Evolutionary conservation across 92 coral and sea anemone genomes (phyloP).

Genomic region (Heliopora coerulea): DNA sequence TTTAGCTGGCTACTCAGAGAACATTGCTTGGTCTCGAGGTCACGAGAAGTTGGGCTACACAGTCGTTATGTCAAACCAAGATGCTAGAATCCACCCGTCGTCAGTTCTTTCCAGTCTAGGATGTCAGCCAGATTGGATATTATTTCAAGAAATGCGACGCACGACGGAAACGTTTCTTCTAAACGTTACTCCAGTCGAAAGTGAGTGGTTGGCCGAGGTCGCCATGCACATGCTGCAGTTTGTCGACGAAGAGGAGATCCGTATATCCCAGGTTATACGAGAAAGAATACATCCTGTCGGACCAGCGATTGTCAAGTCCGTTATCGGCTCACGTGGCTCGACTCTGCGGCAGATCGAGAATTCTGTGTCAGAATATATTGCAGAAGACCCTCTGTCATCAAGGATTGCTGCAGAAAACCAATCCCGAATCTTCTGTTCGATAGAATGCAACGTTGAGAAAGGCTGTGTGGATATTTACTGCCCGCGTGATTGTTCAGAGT

Average conservation of each 20-base stretch:
- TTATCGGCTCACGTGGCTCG: constrained; percentile 19
- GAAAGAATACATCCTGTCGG: constrained; percentile 1
- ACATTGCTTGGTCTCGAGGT: constrained; percentile 77
- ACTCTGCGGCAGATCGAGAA: constrained; percentile 22
- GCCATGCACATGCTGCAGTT: constrained; percentile 42
- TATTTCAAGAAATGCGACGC: constrained; percentile 74
- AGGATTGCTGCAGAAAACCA: no score
- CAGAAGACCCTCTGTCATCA: no score
- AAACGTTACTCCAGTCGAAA: constrained; percentile 76
- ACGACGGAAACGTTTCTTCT: constrained; percentile 70
- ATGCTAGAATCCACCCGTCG: constrained; percentile 82
- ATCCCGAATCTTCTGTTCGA: background rate
- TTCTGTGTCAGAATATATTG: constrained; percentile 7
- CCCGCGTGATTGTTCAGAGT: background rate
- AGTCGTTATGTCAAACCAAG: constrained; percentile 54
- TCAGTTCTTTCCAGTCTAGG: no score
- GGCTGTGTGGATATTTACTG: constrained; percentile 25
- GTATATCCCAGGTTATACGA: constrained; percentile 1
- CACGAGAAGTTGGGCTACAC: constrained; percentile 83
- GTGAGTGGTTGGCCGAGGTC: constrained; percentile 69
- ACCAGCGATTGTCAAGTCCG: constrained; percentile 26
- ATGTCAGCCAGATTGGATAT: constrained; percentile 68
- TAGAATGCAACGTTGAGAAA: constrained; percentile 25
- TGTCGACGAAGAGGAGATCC: constrained; percentile 18
- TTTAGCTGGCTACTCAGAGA: constrained; percentile 64